A percentile compares a stretch with the other conserved stretches of the same genome.
phyloP scores from a whole-genome alignment of 2,797 vertebrate species.

The Labeo calbasu region DNA sequence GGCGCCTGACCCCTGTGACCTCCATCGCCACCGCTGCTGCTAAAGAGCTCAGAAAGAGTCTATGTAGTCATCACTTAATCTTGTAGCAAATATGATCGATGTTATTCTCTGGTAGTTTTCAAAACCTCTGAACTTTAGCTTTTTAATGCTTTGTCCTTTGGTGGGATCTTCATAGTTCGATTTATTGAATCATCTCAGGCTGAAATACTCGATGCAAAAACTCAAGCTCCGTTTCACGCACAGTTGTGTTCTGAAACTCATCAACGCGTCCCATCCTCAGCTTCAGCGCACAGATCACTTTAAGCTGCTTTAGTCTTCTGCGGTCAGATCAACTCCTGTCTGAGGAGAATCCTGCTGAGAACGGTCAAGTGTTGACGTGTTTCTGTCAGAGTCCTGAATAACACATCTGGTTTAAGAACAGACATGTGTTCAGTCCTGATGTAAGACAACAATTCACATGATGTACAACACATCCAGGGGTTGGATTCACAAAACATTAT shows the following conservation, averaged over 20 bases:
- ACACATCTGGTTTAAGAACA: neutral
- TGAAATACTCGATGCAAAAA: neutral
- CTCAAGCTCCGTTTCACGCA: no score
- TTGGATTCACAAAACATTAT: neutral
- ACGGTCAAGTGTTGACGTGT: neutral
- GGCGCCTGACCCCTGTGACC: neutral
- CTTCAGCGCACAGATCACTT: neutral
- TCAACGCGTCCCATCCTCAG: neutral
- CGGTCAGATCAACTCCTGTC: neutral
- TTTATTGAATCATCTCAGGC: neutral
- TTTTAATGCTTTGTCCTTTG: neutral
- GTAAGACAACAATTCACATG: no score
- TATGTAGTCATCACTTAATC: neutral
- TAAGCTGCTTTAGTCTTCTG: neutral
- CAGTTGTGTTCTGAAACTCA: no score
- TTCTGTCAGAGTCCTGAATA: neutral
- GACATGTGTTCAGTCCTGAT: no score
- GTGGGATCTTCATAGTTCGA: neutral
- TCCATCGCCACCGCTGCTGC: neutral
- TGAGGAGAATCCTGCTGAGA: neutral
- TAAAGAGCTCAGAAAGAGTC: neutral
- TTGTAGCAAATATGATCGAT: neutral
- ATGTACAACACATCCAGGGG: neutral
- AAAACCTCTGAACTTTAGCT: neutral
- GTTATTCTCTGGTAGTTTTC: neutral